Base-by-base conservation (phyloP, 2,888 invertebrate species). In the Leptopilina drosophilae region DNA sequence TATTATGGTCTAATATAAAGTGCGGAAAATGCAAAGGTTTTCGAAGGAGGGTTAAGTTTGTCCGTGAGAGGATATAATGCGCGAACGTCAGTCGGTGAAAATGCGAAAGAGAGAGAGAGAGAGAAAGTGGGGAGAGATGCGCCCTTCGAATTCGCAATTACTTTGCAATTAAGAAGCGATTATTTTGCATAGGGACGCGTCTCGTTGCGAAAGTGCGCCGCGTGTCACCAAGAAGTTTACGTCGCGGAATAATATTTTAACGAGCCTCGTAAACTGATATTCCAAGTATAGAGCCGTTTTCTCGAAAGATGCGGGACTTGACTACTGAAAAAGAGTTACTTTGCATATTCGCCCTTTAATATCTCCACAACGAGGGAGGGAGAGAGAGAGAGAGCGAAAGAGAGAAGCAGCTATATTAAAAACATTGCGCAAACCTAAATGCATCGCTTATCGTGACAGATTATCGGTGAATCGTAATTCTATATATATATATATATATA, bases 101-200 rank as follows among this genome's bases (percentile, higher is more conserved):
- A 85, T 84, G 83, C 20, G 20, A 20, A 20, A 82, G 81, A 78
- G 40, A 62, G 69, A 49, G 49, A 12, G 3, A 49, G 49, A 49
- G 78, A 20, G 56, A 42, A 76, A 53, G n/a, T n/a, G n/a, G 80
- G 76, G 78, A 49, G 78, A 80, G 82, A 81, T 79, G 81, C 85
- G 84, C 85, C 85, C 86, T 49, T 83, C 85, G 88, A 90, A 90
- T 89, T 88, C 86, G 86, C 90, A 90, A 90, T 91, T 91, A 90
- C 90, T 90, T 88, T 82, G 89, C 89, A 91, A 91, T 91, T 91
- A 91, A 91, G 90, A 91, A 91, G 88, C 90, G 90, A 91, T 91
- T 91, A 91, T 91, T 91, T 91, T 90, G 90, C 91, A 91, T 91
- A 91, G 90, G 82, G 84, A 83, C 86, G 86, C 86, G 86, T 85